These are phyloP conservation scores for Macrobrachium nipponense DNA, from an alignment of 1,140 invertebrate genomes.

Conservation along the genomic window DNA sequence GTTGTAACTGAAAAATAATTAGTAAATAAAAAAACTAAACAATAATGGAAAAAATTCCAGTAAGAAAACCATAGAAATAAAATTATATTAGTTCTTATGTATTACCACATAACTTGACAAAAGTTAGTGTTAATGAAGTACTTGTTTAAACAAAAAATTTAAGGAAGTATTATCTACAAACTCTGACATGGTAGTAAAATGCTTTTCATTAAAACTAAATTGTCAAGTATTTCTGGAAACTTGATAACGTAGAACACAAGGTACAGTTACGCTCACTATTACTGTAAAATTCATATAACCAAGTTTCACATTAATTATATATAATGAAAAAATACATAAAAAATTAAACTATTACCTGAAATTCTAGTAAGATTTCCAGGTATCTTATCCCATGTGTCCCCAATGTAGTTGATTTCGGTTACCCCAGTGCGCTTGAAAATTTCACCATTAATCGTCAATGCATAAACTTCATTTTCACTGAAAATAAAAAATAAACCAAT, in stretches of 20 bases:
- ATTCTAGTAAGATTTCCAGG: conserved; percentile 69
- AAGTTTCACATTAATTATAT: not conserved
- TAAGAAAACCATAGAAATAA: not conserved
- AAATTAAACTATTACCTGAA: conserved; percentile 68
- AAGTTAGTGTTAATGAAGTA: not conserved
- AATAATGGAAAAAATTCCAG: too few relatives aligned
- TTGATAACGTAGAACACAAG: too few relatives aligned
- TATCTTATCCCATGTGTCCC: conserved; percentile 73
- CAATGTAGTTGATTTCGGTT: conserved; percentile 70
- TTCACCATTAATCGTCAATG: conserved; percentile 70
- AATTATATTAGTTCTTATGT: not conserved
- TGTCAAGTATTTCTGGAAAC: too few relatives aligned
- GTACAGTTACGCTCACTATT: not conserved
- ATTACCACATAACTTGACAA: not conserved
- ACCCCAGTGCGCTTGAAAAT: conserved; percentile 72
- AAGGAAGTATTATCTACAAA: not conserved
- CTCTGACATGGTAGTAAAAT: too few relatives aligned
- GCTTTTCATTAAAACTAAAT: too few relatives aligned
- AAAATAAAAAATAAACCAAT: conserved; percentile 45
- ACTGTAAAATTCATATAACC: not conserved
- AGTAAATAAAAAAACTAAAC: not conserved
- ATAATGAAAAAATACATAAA: not conserved
- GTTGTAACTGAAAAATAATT: conserved; percentile 2
- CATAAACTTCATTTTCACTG: conserved; percentile 72
- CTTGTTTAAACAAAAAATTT: not conserved